Conservation (phyloP, 2,888 invertebrate species). For the Alitta virens region DNA sequence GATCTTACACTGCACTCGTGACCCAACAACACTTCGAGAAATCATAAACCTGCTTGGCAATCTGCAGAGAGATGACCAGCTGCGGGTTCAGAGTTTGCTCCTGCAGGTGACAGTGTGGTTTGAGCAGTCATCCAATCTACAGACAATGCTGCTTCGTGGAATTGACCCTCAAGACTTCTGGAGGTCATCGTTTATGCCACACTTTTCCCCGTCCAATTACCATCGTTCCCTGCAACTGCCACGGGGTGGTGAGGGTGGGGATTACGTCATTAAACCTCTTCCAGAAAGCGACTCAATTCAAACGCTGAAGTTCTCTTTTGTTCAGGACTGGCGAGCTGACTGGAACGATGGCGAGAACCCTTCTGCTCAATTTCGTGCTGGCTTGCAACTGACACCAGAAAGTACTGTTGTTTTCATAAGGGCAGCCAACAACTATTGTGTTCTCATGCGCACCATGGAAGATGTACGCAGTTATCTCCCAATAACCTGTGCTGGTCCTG, state of each 20-base stretch:
- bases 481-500: constrained; percentile 19
- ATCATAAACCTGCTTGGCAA: constrained; percentile 13
- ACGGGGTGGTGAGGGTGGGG: background rate
- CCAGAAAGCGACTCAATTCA: constrained; percentile 10
- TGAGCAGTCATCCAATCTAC: constrained; percentile 14
- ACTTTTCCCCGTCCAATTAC: constrained; percentile 10
- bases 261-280: background rate
- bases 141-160: constrained; percentile 15
- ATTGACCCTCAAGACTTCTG: constrained; percentile 22
- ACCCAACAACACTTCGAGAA: constrained; percentile 6
- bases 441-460: constrained; percentile 15
- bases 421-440: constrained; percentile 8
- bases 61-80: constrained; percentile 8
- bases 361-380: constrained; percentile 22
- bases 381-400: constrained; percentile 21
- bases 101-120: constrained; percentile 25
- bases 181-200: constrained; percentile 21
- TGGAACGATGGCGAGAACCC: constrained; percentile 24
- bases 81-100: constrained; percentile 20
- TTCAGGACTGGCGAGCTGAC: constrained; percentile 26
- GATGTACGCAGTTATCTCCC: constrained; percentile 23
- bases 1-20: constrained; percentile 17
- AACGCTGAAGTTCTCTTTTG: constrained; percentile 21
- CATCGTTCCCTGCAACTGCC: background rate
- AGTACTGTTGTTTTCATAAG: constrained; percentile 17